phyloP scores from a whole-genome alignment of 2,797 vertebrate species.

The Glyptemys insculpta region DNA sequence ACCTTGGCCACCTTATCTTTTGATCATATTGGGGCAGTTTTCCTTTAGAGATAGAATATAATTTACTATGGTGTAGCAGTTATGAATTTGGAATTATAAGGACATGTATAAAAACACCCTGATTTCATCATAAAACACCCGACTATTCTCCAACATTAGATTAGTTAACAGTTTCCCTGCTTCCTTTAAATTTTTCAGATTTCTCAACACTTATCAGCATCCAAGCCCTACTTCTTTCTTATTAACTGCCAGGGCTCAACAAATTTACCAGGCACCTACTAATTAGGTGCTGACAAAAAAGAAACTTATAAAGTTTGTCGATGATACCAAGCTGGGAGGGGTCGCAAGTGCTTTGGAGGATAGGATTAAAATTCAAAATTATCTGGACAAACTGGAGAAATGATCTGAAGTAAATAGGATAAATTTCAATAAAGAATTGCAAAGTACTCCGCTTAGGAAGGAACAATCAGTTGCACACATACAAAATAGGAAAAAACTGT shows the following conservation, averaged over 20 bases:
- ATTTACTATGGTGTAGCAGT: not conserved
- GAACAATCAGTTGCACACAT: no score
- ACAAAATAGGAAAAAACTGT: no score
- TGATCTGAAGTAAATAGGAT: no score
- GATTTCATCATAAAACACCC: not conserved
- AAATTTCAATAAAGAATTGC: no score
- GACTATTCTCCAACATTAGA: accelerated
- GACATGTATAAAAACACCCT: not conserved
- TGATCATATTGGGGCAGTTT: not conserved
- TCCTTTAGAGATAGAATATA: not conserved
- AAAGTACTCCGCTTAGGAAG: no score
- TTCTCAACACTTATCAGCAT: not conserved
- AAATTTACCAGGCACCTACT: not conserved
- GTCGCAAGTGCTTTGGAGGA: no score
- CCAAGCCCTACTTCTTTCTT: not conserved
- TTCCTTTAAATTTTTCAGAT: not conserved
- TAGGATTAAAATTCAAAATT: no score
- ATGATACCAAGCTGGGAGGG: no score
- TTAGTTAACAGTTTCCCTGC: not conserved
- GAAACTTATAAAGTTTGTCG: no score
- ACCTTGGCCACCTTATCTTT: not conserved
- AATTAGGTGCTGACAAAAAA: not conserved
- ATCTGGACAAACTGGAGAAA: no score
- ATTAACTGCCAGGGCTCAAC: not conserved
- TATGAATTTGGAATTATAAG: not conserved